phyloP scores from a whole-genome alignment of 2,888 invertebrate genomes.

The Nymphalis polychloros region DNA sequence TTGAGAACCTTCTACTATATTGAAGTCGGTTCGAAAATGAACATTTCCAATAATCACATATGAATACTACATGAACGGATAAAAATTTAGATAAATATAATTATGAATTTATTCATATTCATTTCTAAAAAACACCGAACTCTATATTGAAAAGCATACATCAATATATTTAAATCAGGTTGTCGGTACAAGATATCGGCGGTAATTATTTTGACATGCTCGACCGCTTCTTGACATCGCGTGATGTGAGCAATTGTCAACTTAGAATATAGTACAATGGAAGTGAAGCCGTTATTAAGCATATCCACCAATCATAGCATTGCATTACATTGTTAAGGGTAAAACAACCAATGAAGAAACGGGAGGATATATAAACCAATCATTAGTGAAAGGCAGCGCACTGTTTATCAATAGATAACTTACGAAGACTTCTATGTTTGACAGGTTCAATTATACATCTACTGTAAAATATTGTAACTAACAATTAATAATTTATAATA shows the following conservation, averaged over 20 bases:
- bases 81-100: background rate
- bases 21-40: too few species aligned
- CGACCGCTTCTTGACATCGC: conserved; percentile 42
- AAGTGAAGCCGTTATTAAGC: background rate
- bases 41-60: too few species aligned
- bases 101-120: background rate
- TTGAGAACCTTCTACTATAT: too few species aligned
- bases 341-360: too few species aligned
- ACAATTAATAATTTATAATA: background rate
- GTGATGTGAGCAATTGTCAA: conserved; percentile 29
- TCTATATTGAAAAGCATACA: conserved; percentile 26
- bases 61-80: too few species aligned
- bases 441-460: background rate
- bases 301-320: too few species aligned
- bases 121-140: conserved; percentile 16
- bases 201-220: conserved; percentile 68
- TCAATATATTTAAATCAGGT: conserved; percentile 50
- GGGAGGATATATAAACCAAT: too few species aligned
- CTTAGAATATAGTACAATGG: conserved; percentile 12
- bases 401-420: too few species aligned
- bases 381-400: too few species aligned
- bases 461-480: background rate
- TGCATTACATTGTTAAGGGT: too few species aligned
- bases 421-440: background rate
- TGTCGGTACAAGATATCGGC: conserved; percentile 59